These are phyloP conservation scores for Julus scanicus DNA, from an alignment of 2,888 invertebrate species.

Conservation along the genomic window DNA sequence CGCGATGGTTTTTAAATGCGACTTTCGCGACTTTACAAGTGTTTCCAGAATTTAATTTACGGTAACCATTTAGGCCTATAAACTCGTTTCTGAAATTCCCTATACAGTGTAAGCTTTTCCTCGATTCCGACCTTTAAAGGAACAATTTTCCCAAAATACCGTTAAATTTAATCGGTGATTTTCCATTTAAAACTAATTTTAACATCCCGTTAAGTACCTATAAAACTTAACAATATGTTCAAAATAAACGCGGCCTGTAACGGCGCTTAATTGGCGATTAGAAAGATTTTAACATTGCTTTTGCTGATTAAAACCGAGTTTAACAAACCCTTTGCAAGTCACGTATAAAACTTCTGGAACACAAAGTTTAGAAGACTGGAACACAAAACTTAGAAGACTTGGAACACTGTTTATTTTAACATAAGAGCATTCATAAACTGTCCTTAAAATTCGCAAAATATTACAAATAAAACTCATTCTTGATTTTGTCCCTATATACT, in stretches of 20 bases:
- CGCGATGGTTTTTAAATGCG: neutral
- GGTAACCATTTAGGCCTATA: conserved; percentile 8
- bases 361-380: too few relatives aligned
- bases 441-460: too few relatives aligned
- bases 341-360: neutral
- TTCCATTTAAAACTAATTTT: too few relatives aligned
- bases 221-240: too few relatives aligned
- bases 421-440: too few relatives aligned
- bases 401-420: too few relatives aligned
- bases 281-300: too few relatives aligned
- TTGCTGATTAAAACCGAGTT: neutral
- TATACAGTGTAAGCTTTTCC: neutral
- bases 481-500: too few relatives aligned
- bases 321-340: neutral
- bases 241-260: too few relatives aligned
- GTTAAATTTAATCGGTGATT: neutral
- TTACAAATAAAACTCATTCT: too few relatives aligned
- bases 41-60: neutral
- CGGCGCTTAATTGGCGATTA: too few relatives aligned
- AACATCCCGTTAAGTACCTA: neutral
- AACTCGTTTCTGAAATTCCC: neutral
- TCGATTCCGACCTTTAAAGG: neutral
- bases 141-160: neutral
- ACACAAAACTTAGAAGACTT: too few relatives aligned
- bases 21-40: neutral